Evolutionary conservation across 2,797 vertebrate species (phyloP).

Genomic region (Pseudochirops cupreus): DNA sequence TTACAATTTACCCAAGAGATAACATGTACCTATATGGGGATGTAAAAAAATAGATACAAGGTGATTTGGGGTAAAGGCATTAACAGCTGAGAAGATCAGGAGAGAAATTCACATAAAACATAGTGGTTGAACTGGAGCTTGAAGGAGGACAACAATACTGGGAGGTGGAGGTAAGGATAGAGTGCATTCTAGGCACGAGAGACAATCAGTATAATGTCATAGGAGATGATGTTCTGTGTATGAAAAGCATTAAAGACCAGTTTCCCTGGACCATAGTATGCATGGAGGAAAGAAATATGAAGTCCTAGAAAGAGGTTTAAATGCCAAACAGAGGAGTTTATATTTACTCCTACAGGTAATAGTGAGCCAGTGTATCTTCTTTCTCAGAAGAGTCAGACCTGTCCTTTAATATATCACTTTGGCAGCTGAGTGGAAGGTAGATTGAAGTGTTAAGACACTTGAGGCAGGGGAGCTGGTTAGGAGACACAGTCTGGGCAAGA

Average conservation of each 20-base stretch:
- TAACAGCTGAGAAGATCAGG: too few species aligned
- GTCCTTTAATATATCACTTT: neutral
- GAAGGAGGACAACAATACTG: neutral
- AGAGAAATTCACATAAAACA: too few species aligned
- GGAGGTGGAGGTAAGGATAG: neutral
- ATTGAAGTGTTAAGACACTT: neutral
- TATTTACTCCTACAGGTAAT: neutral
- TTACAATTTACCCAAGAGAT: too few species aligned
- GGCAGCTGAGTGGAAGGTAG: too few species aligned
- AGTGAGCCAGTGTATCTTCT: neutral
- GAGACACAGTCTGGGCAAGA: neutral
- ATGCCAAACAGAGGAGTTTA: neutral
- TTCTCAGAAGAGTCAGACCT: neutral
- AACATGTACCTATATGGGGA: too few species aligned
- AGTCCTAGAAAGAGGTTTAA: neutral
- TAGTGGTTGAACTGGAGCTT: neutral
- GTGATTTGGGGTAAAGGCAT: too few species aligned
- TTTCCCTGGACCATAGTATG: neutral
- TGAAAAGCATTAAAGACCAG: neutral
- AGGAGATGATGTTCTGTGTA: neutral
- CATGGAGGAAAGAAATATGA: neutral
- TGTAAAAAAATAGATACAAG: too few species aligned
- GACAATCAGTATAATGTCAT: neutral
- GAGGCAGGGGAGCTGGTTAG: neutral
- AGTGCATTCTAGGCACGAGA: neutral